Conservation (phyloP, 2,888 invertebrate genomes). For the Protophormia terraenovae region DNA sequence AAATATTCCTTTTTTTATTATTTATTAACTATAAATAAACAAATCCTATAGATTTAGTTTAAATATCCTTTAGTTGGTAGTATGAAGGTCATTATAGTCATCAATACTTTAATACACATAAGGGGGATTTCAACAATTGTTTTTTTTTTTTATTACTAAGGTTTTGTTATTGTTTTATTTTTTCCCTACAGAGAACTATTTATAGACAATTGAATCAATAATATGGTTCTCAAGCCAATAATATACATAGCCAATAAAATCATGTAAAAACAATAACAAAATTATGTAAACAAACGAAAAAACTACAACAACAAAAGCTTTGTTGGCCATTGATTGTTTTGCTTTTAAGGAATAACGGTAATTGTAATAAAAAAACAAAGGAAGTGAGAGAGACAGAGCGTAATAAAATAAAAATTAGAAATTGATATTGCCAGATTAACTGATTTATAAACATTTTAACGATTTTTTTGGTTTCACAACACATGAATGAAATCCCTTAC, state of each 20-base stretch:
- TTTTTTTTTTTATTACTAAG: not conserved
- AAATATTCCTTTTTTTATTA: slow-evolving; percentile 68
- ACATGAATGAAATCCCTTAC: too few species aligned
- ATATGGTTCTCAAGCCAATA: not conserved
- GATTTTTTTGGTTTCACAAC: too few species aligned
- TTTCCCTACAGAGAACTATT: not conserved
- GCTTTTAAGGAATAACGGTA: not conserved
- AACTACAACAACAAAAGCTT: not conserved
- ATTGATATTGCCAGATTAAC: too few species aligned
- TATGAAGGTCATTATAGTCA: not conserved
- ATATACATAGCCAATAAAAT: not conserved
- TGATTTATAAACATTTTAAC: too few species aligned
- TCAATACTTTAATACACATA: not conserved
- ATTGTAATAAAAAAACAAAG: too few species aligned
- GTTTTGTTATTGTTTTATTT: not conserved
- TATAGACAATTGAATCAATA: not conserved
- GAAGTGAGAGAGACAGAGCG: too few species aligned
- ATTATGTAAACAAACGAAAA: not conserved
- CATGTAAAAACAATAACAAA: not conserved
- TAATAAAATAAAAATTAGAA: too few species aligned
- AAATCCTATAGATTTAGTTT: too few species aligned
- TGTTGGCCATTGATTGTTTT: too few species aligned
- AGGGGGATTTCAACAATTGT: not conserved
- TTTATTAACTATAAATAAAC: not conserved
- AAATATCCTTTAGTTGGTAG: not conserved